Evolutionary conservation across 2,888 invertebrate species (phyloP), one percentile per base, ranked within the genome.

Genomic region (Phaedon cochleariae): DNA sequence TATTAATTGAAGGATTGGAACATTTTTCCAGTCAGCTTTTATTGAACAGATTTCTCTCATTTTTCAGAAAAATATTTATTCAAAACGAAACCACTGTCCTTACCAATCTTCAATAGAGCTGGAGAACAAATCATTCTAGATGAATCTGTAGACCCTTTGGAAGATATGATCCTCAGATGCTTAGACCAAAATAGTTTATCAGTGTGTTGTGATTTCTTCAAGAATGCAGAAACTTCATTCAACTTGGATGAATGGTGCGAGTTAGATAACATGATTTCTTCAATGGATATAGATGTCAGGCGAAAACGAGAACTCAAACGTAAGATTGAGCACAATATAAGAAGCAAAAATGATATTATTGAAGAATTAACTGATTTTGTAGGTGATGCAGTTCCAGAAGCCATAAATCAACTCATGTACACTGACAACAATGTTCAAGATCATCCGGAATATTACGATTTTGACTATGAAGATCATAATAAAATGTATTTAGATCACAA

Each of bases 21-120:
- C n/a, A 41, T n/a, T n/a, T n/a, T n/a, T n/a, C n/a, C n/a, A n/a
- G n/a, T n/a, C n/a, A n/a, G n/a, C n/a, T n/a, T n/a, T n/a, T n/a
- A n/a, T n/a, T n/a, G n/a, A n/a, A n/a, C n/a, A n/a, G n/a, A n/a
- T n/a, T n/a, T n/a, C n/a, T n/a, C n/a, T n/a, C n/a, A n/a, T n/a
- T 31, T 67, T 68, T 45, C 31, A 70, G 70, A 68, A 52, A 59
- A 45, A 10, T 62, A 71, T 18, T 29, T 68, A 2, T 70, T 66
- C 29, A 68, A 53, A 53, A 12, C 53, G 18, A 52, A 59, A 54
- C 54, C 65, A 15, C 7, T 26, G 9, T n/a, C 17, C 2, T 4
- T 15, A 18, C 12, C 26, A 20, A 7, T 20, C 3, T 22, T 22
- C 17, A 29, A 15, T 6, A 17, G 34, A 17, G 20, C 41, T 34